These are phyloP conservation scores for Cyphomyrus plagiostoma DNA, from an alignment of 2,113 vertebrate species.

Conservation along the genomic window DNA sequence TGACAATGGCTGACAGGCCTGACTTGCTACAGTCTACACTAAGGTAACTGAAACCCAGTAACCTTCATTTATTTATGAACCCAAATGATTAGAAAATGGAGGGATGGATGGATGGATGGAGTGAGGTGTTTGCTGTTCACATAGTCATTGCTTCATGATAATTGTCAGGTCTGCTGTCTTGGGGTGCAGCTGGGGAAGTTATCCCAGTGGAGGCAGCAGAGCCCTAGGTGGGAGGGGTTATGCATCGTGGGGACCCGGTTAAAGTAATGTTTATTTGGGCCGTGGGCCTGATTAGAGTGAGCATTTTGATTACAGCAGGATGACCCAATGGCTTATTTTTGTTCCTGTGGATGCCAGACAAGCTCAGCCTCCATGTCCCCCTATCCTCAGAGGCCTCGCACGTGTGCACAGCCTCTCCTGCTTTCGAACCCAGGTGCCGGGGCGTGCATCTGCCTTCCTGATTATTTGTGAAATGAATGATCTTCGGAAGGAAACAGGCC, in stretches of 20 bases:
- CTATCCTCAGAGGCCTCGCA: not conserved
- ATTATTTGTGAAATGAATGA: conserved; percentile 44
- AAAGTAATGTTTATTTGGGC: not conserved
- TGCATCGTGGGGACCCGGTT: not conserved
- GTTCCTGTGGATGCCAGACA: not conserved
- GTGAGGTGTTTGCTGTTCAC: not conserved
- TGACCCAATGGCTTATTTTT: not conserved
- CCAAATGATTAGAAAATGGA: not conserved
- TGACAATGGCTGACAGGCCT: conserved; percentile 60
- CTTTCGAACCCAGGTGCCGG: not conserved
- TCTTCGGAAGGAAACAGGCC: conserved; percentile 48
- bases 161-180: not conserved
- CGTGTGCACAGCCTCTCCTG: not conserved
- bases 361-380: not conserved
- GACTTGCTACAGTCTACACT: conserved; percentile 14
- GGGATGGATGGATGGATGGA: not conserved
- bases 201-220: not conserved
- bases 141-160: not conserved
- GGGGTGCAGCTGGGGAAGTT: not conserved
- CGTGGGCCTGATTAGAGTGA: not conserved
- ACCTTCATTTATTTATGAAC: conserved; percentile 5
- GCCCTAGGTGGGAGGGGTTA: not conserved
- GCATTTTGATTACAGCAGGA: not conserved
- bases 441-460: conserved; percentile 15
- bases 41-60: not conserved